phyloP scores from a whole-genome alignment of 1,140 invertebrate genomes.

The Luehdorfia chinensis region DNA sequence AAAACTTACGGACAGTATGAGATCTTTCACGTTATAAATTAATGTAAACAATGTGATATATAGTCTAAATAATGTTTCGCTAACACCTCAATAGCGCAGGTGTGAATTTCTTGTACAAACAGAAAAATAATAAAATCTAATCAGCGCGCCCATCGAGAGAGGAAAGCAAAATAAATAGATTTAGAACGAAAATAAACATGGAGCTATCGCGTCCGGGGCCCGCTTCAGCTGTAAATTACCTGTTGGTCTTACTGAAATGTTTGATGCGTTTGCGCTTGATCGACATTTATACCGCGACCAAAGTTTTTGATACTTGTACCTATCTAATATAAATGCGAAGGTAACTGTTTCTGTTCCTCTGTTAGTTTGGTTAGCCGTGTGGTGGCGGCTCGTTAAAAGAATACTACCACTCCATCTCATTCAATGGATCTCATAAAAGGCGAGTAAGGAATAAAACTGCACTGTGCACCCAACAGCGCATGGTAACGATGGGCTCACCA shows the following conservation, averaged over 20 bases:
- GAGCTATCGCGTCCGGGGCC: constrained; percentile 30
- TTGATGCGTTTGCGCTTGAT: constrained; percentile 65
- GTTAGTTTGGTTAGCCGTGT: no score
- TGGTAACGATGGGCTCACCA: no score
- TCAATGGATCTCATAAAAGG: no score
- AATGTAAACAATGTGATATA: constrained; percentile 7
- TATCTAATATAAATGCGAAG: no score
- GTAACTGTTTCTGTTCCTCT: no score
- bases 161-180: constrained; percentile 63
- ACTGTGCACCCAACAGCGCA: no score
- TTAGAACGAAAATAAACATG: constrained; percentile 62
- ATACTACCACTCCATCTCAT: no score
- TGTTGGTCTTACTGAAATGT: constrained; percentile 69
- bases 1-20: constrained; percentile 4
- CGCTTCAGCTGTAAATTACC: constrained; percentile 54
- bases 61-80: constrained; percentile 13
- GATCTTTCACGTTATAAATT: constrained; percentile 7
- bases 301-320: constrained; percentile 30
- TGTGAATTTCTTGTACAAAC: constrained; percentile 22
- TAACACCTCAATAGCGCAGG: constrained; percentile 12
- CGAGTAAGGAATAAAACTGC: no score
- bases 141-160: constrained; percentile 41
- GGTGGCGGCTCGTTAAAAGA: no score
- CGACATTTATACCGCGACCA: constrained; percentile 32
- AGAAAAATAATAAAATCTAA: constrained; percentile 62